Percentiles rank a stretch among this genome's conserved stretches.
These are phyloP conservation scores for Melanostoma scalare DNA, from an alignment of 2,888 invertebrate genomes.

Conservation along the genomic window DNA sequence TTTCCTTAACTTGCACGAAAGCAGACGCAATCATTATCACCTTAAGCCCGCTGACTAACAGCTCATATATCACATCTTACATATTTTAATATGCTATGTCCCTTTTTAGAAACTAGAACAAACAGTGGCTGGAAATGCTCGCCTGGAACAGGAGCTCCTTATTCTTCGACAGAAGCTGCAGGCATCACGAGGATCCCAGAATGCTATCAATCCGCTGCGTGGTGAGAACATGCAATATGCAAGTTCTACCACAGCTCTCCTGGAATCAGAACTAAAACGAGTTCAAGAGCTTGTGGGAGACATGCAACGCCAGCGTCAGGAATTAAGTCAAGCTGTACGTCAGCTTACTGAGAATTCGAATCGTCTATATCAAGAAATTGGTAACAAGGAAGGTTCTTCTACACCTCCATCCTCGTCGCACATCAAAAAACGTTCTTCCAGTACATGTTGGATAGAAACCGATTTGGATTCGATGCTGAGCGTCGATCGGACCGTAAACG, in stretches of 20 bases:
- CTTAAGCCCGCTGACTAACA: conserved; percentile 41
- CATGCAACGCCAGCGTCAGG: conserved; percentile 92
- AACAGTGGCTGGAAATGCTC: conserved; percentile 94
- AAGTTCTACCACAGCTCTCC: conserved; percentile 85
- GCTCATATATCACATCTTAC: conserved; percentile 26
- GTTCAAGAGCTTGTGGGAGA: conserved; percentile 94
- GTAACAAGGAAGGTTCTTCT: conserved; percentile 80
- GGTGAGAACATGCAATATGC: conserved; percentile 82
- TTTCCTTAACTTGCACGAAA: conserved; percentile 60
- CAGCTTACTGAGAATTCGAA: conserved; percentile 92
- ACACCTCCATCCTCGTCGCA: conserved; percentile 75
- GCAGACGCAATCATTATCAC: conserved; percentile 73
- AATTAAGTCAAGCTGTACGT: conserved; percentile 92
- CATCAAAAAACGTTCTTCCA: conserved; percentile 85
- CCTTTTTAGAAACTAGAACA: conserved; percentile 90
- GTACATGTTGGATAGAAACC: conserved; percentile 92
- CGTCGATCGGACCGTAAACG: conserved; percentile 86
- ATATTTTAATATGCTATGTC: conserved; percentile 19
- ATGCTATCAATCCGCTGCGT: conserved; percentile 74
- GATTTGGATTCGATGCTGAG: conserved; percentile 93
- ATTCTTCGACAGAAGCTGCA: conserved; percentile 92
- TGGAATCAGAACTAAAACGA: conserved; percentile 91
- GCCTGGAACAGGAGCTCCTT: conserved; percentile 93
- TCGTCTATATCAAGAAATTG: conserved; percentile 86
- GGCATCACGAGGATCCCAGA: conserved; percentile 83